phyloP scores from a whole-genome alignment of 2,888 invertebrate genomes.

The Philereme vetulata region DNA sequence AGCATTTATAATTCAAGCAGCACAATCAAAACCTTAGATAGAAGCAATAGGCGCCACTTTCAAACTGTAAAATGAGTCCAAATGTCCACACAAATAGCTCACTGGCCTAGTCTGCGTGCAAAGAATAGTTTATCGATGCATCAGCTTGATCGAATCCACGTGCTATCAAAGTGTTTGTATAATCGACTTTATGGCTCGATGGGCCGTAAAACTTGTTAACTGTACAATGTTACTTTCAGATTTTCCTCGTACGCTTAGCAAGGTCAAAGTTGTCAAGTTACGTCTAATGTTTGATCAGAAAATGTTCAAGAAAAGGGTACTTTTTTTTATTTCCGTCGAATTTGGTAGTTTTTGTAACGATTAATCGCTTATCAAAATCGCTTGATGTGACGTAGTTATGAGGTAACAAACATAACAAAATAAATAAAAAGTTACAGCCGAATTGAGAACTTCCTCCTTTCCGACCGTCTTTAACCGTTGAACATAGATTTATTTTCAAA shows the following conservation, averaged over 20 bases:
- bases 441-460: too few species aligned
- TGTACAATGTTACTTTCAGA: slow-evolving; percentile 1
- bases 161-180: slow-evolving; percentile 14
- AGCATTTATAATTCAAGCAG: too few species aligned
- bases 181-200: slow-evolving; percentile 11
- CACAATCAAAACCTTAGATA: too few species aligned
- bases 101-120: not conserved
- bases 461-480: too few species aligned
- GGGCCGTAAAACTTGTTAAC: slow-evolving; percentile 8
- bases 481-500: too few species aligned
- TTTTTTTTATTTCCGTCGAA: slow-evolving; percentile 1
- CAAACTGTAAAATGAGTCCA: not conserved
- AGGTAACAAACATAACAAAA: too few species aligned
- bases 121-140: slow-evolving; percentile 6
- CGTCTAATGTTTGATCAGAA: slow-evolving; percentile 1
- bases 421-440: too few species aligned
- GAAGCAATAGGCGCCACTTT: too few species aligned
- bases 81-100: not conserved
- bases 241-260: not conserved
- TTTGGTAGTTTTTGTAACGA: not conserved
- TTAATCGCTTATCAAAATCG: too few species aligned
- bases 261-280: slow-evolving; percentile 8
- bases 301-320: not conserved
- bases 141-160: slow-evolving; percentile 9
- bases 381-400: too few species aligned